Base-by-base conservation (phyloP, 2,113 vertebrate species). In the Gymnocephalus cernua region DNA sequence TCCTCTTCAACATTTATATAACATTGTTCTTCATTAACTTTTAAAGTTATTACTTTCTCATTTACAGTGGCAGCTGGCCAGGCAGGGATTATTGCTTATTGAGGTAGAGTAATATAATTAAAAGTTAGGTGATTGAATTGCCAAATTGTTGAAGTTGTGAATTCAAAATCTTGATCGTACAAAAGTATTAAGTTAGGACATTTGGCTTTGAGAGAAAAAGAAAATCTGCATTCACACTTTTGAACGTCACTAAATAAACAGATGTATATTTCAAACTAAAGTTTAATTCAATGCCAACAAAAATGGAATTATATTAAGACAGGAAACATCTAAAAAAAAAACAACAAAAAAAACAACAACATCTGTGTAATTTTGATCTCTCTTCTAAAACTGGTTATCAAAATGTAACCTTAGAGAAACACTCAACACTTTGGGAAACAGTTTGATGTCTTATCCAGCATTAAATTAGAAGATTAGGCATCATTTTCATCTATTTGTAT, bases 101-200 rank as follows among this genome's bases (percentile, higher is more conserved):
- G 29, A 74, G 19, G 44, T 48, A 32, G 19, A 59, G 44, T 9
- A 29, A 57, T 74, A 41, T 71, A 21, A 50, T 69, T 81, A 35
- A 78, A 77, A 57, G 21, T 35, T 6, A 56, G 45, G 59, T 41
- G 54, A 75, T 35, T 73, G 5, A 45, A 56, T 0, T 23, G 41
- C 65, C 23, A 25, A 2, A 53, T 62, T 23, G 16, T 64, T 56
- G 25, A 57, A 27, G 35, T 64, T 84, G 27, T 73, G 11, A 70
- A 85, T 83, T 72, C 15, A 77, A 81, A 79, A 35, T 15, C 8
- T 41, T 68, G 50, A 87, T 89, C 23, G 32, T n/a, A 74, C 4
- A 70, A 79, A 75, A 77, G 66, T 54, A 92, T 89, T 86, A 1
- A 63, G 65, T 87, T 87, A 86, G 79, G 71, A 66, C 58, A 84